Conservation (phyloP, 2,113 vertebrate genomes). For the Nansenia antarctica region DNA sequence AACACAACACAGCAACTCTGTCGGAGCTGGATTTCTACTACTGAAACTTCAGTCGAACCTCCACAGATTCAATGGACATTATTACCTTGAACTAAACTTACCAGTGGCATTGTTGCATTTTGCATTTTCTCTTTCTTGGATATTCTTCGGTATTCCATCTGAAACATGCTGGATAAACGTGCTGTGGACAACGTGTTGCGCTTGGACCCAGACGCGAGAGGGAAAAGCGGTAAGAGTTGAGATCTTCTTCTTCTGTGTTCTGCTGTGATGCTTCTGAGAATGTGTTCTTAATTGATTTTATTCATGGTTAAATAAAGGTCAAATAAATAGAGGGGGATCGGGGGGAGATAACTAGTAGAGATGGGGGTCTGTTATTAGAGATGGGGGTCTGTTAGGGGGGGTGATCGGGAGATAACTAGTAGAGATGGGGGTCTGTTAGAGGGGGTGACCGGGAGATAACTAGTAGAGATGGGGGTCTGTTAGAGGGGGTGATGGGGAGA, state of each 20-base stretch:
- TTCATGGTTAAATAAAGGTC: too few species aligned
- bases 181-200: constrained; percentile 42
- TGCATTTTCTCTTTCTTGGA: neutral
- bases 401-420: too few species aligned
- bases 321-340: too few species aligned
- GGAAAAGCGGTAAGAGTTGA: constrained; percentile 41
- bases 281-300: too few species aligned
- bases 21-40: neutral
- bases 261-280: too few species aligned
- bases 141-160: neutral
- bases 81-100: neutral
- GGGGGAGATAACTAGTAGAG: too few species aligned
- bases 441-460: too few species aligned
- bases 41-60: neutral
- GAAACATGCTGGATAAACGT: constrained; percentile 61
- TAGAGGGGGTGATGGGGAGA: too few species aligned
- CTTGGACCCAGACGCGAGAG: constrained; percentile 41
- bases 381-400: too few species aligned
- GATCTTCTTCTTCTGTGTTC: neutral
- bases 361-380: too few species aligned
- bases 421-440: too few species aligned
- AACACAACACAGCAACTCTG: neutral
- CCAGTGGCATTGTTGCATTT: neutral
- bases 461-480: too few species aligned
- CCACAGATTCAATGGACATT: neutral